phyloP scores from a whole-genome alignment of 2,113 vertebrate genomes.

The Struthidea cinerea region DNA sequence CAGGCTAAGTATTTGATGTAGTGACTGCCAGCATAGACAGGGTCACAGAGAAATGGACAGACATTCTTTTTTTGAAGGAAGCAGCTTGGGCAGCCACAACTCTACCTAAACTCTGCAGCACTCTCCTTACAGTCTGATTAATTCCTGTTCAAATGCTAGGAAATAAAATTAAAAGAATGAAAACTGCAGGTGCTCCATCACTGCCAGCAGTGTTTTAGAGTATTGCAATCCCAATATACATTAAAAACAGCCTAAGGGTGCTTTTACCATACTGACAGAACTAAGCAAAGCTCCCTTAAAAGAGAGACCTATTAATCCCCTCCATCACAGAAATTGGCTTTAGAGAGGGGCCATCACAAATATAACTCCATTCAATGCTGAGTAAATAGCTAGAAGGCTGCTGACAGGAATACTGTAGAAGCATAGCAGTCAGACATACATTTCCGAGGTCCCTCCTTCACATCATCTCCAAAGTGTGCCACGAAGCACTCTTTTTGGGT shows the following conservation, averaged over 20 bases:
- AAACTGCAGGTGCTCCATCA: not conserved
- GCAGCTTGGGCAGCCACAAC: not conserved
- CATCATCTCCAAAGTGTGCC: not conserved
- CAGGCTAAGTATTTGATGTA: not conserved
- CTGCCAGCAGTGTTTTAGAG: not conserved
- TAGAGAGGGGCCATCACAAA: not conserved
- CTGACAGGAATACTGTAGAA: not conserved
- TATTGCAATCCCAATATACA: not conserved
- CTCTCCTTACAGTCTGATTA: not conserved
- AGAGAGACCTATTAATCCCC: not conserved
- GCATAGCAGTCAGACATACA: not conserved
- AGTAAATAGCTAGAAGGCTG: not conserved
- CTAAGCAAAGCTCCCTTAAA: not conserved
- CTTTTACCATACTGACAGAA: not conserved
- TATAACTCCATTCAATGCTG: not conserved
- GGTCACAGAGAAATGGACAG: not conserved
- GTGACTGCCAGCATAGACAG: not conserved
- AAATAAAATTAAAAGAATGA: constrained; percentile 31
- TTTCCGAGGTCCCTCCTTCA: not conserved
- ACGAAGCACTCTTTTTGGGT: fast-evolving
- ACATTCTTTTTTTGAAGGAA: not conserved
- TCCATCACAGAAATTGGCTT: not conserved
- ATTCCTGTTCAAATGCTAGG: not conserved
- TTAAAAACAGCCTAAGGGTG: not conserved
- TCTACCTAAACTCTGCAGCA: not conserved